Conservation (phyloP, 2,797 vertebrate species). For the Euthynnus affinis region DNA sequence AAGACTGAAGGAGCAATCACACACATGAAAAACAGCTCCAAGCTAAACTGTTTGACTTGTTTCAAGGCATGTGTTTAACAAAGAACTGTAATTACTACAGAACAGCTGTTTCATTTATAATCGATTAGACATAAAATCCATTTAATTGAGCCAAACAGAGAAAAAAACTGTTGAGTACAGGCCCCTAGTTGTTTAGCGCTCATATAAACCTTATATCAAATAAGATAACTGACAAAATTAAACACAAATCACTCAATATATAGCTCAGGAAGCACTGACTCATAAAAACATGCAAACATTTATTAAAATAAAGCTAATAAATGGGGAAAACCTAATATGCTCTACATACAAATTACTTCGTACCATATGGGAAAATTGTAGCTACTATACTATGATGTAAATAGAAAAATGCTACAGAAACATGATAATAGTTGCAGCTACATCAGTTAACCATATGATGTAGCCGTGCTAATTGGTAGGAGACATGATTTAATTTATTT, state of each 20-base stretch:
- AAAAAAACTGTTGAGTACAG: slow-evolving; percentile 27
- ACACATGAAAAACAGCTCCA: slow-evolving; percentile 44
- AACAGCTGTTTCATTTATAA: slow-evolving; percentile 54
- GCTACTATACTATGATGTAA: no score
- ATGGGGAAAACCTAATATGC: not conserved
- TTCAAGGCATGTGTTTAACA: slow-evolving; percentile 41
- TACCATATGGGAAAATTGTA: not conserved
- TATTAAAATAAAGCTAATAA: not conserved
- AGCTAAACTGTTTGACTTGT: slow-evolving; percentile 44
- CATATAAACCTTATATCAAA: slow-evolving; percentile 18
- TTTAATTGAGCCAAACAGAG: slow-evolving; percentile 42
- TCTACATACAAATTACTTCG: not conserved
- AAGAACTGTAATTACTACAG: slow-evolving; percentile 45
- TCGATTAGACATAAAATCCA: slow-evolving; percentile 52
- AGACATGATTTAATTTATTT: no score
- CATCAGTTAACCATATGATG: no score
- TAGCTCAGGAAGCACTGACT: not conserved
- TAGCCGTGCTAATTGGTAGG: no score
- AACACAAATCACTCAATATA: not conserved
- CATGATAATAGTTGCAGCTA: no score
- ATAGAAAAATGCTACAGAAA: no score
- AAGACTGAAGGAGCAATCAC: slow-evolving; percentile 34
- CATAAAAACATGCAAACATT: not conserved
- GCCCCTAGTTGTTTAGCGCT: slow-evolving; percentile 3
- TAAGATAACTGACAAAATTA: slow-evolving; percentile 15